Evolutionary conservation across 53 echinoderm and acorn worm species (phyloP).

Genomic region (Patiria pectinifera): DNA sequence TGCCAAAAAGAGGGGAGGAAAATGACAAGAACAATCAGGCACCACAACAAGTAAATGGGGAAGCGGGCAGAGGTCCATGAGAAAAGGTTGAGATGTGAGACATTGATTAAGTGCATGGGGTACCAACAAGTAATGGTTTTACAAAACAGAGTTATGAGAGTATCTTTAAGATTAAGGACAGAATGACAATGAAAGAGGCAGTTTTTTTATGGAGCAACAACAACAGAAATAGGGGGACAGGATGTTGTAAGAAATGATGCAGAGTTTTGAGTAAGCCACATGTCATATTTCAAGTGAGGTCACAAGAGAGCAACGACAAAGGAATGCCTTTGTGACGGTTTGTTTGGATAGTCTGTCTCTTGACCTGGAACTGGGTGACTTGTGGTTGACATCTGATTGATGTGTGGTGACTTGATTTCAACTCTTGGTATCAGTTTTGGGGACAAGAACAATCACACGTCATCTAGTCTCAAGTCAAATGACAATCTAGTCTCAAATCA

Average conservation of each 20-base stretch:
- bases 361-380: too few species aligned
- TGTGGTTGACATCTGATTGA: too few species aligned
- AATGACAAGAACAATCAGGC: constrained; percentile 37
- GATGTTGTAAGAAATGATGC: too few species aligned
- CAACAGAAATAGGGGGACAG: background rate
- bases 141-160: background rate
- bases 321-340: too few species aligned
- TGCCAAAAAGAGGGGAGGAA: constrained; percentile 11
- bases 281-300: background rate
- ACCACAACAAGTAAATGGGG: constrained; percentile 12
- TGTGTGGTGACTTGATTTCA: too few species aligned
- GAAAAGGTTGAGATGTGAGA: constrained; percentile 28
- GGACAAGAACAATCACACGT: too few species aligned
- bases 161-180: background rate
- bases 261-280: background rate
- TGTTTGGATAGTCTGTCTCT: too few species aligned
- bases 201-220: too few species aligned
- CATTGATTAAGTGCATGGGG: constrained; percentile 39
- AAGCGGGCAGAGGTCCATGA: background rate
- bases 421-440: too few species aligned
- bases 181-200: background rate
- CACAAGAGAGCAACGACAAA: too few species aligned
- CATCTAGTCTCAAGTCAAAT: too few species aligned
- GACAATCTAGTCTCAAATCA: too few species aligned
- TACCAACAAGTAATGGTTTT: constrained; percentile 7